These are phyloP conservation scores for Cephus rjabovi DNA, from an alignment of 2,888 invertebrate genomes.

Conservation along the genomic window DNA sequence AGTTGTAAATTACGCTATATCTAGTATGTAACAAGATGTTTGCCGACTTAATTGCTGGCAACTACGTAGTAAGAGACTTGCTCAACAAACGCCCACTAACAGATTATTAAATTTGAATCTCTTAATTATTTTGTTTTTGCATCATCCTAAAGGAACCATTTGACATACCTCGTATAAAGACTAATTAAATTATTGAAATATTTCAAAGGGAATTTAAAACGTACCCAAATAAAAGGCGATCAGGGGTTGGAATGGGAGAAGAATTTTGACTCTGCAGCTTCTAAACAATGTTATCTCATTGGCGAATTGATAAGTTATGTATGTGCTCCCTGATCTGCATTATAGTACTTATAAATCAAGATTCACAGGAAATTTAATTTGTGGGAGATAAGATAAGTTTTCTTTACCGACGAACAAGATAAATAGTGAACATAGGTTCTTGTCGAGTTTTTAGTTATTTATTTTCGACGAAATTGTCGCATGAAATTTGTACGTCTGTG, in stretches of 20 bases:
- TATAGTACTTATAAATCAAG: not conserved
- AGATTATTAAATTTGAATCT: constrained; percentile 8
- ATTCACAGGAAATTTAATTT: not conserved
- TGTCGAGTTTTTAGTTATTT: not conserved
- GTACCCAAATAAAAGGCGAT: not conserved
- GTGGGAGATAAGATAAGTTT: not conserved
- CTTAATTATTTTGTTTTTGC: constrained; percentile 9
- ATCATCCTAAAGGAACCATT: not conserved
- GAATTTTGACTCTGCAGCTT: not conserved
- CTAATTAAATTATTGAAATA: constrained; percentile 14
- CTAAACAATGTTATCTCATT: not conserved
- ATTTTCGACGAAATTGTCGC: not conserved
- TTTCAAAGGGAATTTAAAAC: not conserved
- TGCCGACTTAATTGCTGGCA: constrained; percentile 6
- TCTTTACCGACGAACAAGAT: not conserved
- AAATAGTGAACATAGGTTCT: not conserved
- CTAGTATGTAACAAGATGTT: constrained; percentile 4
- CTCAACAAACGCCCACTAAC: constrained; percentile 2
- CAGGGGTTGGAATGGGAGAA: not conserved
- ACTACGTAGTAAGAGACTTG: constrained; percentile 9
- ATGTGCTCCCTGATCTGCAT: not conserved
- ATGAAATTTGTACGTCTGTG: not conserved
- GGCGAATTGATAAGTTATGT: not conserved
- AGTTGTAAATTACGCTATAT: not conserved
- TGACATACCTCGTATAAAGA: not conserved